Evolutionary conservation across 2,888 invertebrate species (phyloP).

Genomic region (Lithophane leautieri): DNA sequence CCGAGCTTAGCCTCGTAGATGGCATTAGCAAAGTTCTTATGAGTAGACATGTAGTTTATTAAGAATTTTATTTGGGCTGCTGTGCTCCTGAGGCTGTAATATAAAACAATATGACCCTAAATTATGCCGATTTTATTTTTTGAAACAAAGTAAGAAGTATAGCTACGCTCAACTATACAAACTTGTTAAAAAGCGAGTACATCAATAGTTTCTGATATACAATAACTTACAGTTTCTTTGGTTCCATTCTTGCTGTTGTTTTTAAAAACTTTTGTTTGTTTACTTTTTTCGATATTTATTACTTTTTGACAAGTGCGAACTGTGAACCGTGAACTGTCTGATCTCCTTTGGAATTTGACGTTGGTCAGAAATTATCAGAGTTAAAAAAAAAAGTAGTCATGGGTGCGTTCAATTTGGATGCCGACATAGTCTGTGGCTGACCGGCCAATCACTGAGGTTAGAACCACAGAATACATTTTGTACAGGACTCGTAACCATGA

Average conservation of each 20-base stretch:
- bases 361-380: no score
- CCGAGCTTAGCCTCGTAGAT: not conserved
- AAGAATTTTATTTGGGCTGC: conserved; percentile 16
- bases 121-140: not conserved
- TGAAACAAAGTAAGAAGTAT: not conserved
- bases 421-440: no score
- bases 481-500: no score
- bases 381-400: no score
- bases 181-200: not conserved
- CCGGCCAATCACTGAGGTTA: no score
- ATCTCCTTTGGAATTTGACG: not conserved
- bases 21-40: conserved; percentile 7
- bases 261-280: not conserved
- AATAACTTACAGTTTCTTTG: conserved; percentile 6
- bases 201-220: not conserved
- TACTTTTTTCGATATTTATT: not conserved
- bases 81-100: not conserved
- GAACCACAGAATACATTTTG: no score
- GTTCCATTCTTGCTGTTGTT: conserved; percentile 6
- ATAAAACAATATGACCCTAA: not conserved
- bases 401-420: no score
- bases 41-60: conserved; percentile 9
- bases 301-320: conserved; percentile 2
- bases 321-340: no score
- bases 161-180: not conserved